Base-by-base conservation (phyloP, 1,140 invertebrate species). In the Tigriopus japonicus region DNA sequence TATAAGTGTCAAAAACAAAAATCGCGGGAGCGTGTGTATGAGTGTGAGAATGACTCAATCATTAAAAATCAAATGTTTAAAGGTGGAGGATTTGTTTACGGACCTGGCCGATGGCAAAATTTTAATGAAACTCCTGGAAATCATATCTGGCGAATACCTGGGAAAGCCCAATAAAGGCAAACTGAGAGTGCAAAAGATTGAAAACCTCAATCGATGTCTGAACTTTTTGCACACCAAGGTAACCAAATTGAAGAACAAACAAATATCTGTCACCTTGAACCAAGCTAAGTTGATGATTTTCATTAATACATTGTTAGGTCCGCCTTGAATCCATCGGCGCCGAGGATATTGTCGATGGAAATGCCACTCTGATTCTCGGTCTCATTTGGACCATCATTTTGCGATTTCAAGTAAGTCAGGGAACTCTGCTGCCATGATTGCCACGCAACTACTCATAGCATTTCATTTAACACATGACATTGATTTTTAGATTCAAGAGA, bases 301-400 rank as follows among this genome's bases (percentile, higher is more conserved):
- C 12, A 17, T 49, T 21, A 15, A 6, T 17, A 6, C 10, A 5
- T 5, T 49, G 45, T 1, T 71, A 91, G 86, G 87, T 95, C 42
- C 81, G 89, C 23, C 73, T 98, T 67, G 93, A 98, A 75, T 97
- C 92, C 71, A 98, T 98, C 69, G 95, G 94, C 65, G 92, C 95
- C 40, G 93, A 98, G 74, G 95, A 99, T 72, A 98, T 98, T 66
- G 90, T 98, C 23, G 95, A 98, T 74, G 91, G 94, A 42, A 98
- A 97, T 75, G 85, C 76, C 10, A 79, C 91, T 55, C 77, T 98
- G 42, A 98, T 98, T 68, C 80, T 99, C 45, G 95, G 95, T 68
- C 78, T 98, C 12, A 96, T 98, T 64, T 99, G 95, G 94, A 96
- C 91, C 19, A 95, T 97, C 65, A 97, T 97, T 74, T 76, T 97